Evolutionary conservation across 1,140 invertebrate genomes (phyloP), one percentile per base, ranked within the genome.

Genomic region (Aphis gossypii): DNA sequence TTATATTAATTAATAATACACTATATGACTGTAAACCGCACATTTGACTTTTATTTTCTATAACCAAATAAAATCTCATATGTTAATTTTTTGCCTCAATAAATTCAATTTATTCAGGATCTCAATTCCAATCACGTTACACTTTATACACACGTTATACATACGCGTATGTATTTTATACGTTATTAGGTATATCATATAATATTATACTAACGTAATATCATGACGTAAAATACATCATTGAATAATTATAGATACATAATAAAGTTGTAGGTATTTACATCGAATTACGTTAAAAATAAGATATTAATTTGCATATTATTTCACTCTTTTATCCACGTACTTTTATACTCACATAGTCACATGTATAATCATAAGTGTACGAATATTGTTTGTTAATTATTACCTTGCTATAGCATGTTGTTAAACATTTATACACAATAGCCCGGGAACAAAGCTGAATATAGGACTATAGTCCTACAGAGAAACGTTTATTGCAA

Each of bases 11-110:
- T 35, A 35, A 76, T 76, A 76, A 11, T 5, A 76, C 3, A 60
- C 56, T 41, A 41, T n/a, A 30, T 76, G 41, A 84, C 30, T 84
- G 9, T 84, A 84, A 84, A 84, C 23, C 23, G 11, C 25, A 84
- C 9, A 25, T 41, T 44, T 84, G 23, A 44, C 30, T 46, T 23
- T 87, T 87, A 46, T 87, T 30, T 87, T n/a, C 44, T 30, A 2
- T 87, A 87, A 87, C 84, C 11, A 20, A 48, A 87, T 46, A 87
- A 46, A 46, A 46, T 87, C 84, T 87, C 44, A 46, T 87, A 87
- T 44, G 14, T 48, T 87, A 30, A 5, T 30, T 44, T 87, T n/a
- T 9, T 44, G 25, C n/a, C 44, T 48, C 0, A 87, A 87, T 11
- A 44, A 87, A 46, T 87, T 38, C 21, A 87, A 46, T 48, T 46